A percentile compares a stretch with the other conserved stretches of the same genome.
phyloP scores from a whole-genome alignment of 2,113 vertebrate genomes.

The Grammomys dolichurus region DNA sequence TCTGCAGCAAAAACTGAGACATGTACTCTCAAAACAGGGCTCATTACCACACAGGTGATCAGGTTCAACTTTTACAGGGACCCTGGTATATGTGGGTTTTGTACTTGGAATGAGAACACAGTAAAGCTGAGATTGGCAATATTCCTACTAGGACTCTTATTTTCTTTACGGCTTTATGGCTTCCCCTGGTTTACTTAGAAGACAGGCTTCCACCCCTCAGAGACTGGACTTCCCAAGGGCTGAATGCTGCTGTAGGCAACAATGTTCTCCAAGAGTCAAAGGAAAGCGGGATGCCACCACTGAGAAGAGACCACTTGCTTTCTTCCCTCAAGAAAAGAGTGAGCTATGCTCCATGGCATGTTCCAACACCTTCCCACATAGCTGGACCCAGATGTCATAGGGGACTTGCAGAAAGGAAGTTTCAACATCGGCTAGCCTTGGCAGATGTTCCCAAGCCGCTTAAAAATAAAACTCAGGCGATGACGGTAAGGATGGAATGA shows the following conservation, averaged over 20 bases:
- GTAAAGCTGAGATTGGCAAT: neutral
- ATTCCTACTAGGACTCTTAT: neutral
- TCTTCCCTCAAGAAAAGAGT: neutral
- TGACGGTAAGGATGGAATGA: neutral
- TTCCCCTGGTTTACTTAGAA: constrained; percentile 16
- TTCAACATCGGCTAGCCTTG: constrained; percentile 57
- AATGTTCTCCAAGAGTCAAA: neutral
- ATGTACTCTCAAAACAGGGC: neutral
- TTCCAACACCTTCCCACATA: constrained; percentile 53
- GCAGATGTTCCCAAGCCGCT: constrained; percentile 19
- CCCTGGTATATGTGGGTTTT: neutral
- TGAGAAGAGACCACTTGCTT: neutral
- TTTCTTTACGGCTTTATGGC: neutral
- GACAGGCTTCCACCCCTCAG: neutral
- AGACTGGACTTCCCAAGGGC: neutral
- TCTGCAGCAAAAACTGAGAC: neutral
- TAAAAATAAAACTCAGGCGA: constrained; percentile 34
- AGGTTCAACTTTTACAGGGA: neutral
- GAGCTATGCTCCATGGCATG: neutral
- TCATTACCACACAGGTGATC: neutral
- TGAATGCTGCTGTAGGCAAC: neutral
- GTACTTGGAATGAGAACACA: neutral
- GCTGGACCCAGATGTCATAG: constrained; percentile 56
- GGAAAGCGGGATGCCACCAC: neutral
- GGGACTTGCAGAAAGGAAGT: constrained; percentile 56